Percentiles rank a stretch among this genome's conserved stretches.
Conservation (phyloP, 2,113 vertebrate genomes). For the Charadrius vociferus region DNA sequence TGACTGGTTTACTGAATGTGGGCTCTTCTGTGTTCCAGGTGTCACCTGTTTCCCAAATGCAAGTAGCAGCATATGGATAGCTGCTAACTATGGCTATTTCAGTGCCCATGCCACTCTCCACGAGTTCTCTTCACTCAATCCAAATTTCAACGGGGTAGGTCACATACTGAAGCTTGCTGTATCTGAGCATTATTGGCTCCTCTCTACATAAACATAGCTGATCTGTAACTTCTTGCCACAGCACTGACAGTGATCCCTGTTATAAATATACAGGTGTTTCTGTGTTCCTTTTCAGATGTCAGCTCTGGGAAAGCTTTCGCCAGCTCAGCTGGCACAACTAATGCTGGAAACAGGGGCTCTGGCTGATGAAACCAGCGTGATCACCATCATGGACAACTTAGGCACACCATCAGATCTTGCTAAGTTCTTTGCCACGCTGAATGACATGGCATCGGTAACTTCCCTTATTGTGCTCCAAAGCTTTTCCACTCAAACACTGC, state of each 20-base stretch:
- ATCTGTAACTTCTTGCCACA: background rate
- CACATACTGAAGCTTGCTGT: background rate
- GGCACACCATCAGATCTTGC: background rate
- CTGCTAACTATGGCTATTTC: background rate
- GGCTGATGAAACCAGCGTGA: background rate
- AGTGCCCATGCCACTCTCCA: background rate
- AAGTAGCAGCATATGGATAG: constrained; percentile 20
- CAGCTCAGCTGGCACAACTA: background rate
- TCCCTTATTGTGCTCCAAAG: background rate
- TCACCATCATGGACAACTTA: background rate
- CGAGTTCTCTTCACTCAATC: background rate
- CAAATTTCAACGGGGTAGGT: constrained; percentile 13
- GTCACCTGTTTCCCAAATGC: background rate
- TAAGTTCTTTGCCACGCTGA: constrained; percentile 6
- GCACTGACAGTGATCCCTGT: background rate
- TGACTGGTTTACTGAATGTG: background rate
- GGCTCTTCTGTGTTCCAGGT: background rate
- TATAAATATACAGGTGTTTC: background rate
- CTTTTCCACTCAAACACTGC: background rate
- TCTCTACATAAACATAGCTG: background rate
- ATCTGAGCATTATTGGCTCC: background rate
- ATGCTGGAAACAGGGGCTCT: background rate
- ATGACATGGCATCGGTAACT: background rate
- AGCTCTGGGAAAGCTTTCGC: background rate
- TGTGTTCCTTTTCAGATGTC: background rate